Evolutionary conservation across 1,140 invertebrate genomes (phyloP), one percentile per base, ranked within the genome.

Genomic region (Euschistus heros): DNA sequence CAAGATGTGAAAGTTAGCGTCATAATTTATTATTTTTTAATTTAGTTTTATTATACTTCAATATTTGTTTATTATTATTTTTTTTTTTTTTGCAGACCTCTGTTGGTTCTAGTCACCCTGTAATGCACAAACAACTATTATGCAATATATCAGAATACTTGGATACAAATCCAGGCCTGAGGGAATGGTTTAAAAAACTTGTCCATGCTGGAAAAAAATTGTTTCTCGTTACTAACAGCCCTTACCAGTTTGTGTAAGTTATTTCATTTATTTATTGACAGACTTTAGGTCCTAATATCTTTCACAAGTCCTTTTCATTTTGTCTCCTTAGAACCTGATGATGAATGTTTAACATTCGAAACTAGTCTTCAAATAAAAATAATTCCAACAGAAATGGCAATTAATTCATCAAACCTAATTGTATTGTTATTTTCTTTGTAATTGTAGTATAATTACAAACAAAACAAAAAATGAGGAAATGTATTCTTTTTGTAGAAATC

Each of bases 161-260:
- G 62, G 84, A 92, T 72, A 81, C 84, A 13, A 90, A 91, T 75
- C 79, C 83, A 30, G 82, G 87, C 62, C 77, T 96, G 20, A 80
- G 81, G 66, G 79, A 79, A 67, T 92, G 92, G 73, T 87, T 98
- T 67, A 77, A 89, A 65, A 82, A 86, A 70, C 76, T 98, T 8
- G 78, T 81, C 67, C 77, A 81, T 2, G 81, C 81, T 27, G 81
- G 84, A 22, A 97, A 97, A 76, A 94, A 96, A 76, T 79, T 97
- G 70, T 98, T 98, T 76, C 77, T 98, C 20, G 92, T 98, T 1
- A 97, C 95, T 10, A 98, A 98, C 73, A 97, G 93, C 77, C 94
- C 94, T 0, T 98, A 87, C 75, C 85, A 88, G 70, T 98, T 98
- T 82, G 93, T 97, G 94, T 97, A 82, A 88, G 91, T 86, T 57